Percentiles rank a stretch among this genome's conserved stretches.
Evolutionary conservation across 2,113 vertebrate genomes (phyloP).

Genomic region (Campylorhamphus procurvoides): DNA sequence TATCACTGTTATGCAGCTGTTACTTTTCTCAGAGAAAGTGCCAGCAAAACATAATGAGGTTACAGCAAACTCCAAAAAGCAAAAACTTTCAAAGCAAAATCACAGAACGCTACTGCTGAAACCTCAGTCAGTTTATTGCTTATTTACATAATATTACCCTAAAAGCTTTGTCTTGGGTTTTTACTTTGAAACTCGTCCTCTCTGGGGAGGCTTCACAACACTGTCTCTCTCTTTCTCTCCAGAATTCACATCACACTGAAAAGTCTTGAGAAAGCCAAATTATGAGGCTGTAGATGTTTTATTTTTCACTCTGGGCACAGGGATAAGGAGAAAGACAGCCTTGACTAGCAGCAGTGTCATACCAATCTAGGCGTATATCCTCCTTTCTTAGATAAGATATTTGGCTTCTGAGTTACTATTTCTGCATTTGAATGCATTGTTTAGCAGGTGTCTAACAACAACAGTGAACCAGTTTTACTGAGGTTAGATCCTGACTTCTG

Average conservation of each 20-base stretch:
- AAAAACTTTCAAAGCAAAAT: conserved; percentile 51
- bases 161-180: conserved; percentile 25
- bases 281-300: background rate
- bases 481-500: background rate
- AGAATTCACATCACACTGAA: background rate
- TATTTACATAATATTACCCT: conserved; percentile 64
- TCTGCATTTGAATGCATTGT: background rate
- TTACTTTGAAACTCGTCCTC: conserved; percentile 49
- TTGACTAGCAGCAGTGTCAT: background rate
- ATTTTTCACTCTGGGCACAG: background rate
- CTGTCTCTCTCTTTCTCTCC: background rate
- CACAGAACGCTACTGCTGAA: background rate
- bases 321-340: background rate
- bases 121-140: background rate
- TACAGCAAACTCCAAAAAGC: conserved; percentile 19
- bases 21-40: conserved; percentile 7
- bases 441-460: background rate
- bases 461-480: background rate
- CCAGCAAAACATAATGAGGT: conserved; percentile 52
- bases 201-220: background rate
- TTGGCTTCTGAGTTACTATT: background rate
- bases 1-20: conserved; percentile 67
- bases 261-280: conserved; percentile 1
- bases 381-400: background rate
- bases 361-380: background rate